Evolutionary conservation across 2,797 vertebrate genomes (phyloP).

Genomic region (Gobionotothen gibberifrons): DNA sequence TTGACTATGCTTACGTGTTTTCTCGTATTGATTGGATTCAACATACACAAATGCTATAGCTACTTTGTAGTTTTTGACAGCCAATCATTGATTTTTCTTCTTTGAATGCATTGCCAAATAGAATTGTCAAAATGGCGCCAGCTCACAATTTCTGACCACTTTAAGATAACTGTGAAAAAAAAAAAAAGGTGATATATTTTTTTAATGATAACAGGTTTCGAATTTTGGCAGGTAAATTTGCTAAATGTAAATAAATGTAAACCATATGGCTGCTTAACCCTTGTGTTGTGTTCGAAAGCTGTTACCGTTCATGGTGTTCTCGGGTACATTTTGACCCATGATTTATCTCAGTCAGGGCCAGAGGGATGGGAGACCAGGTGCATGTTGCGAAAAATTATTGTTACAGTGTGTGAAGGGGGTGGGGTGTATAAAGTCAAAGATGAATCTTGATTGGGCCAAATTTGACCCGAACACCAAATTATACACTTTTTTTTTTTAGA

Average conservation of each 20-base stretch:
- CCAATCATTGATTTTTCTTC: constrained; percentile 24
- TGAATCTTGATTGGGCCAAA: no score
- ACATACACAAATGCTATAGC: constrained; percentile 8
- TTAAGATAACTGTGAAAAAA: background rate
- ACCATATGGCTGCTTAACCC: background rate
- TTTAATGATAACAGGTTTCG: background rate
- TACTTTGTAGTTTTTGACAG: constrained; percentile 20
- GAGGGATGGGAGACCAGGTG: no score
- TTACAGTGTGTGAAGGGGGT: no score
- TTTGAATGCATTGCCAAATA: constrained; percentile 11
- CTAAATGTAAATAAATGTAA: background rate
- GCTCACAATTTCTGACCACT: background rate
- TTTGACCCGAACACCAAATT: no score
- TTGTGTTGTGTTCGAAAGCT: no score
- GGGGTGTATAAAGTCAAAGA: no score
- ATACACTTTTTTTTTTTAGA: no score
- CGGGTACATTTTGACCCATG: no score
- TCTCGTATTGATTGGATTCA: constrained; percentile 8
- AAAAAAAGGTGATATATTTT: background rate
- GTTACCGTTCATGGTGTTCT: no score
- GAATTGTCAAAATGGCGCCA: constrained; percentile 1
- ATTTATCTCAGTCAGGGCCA: no score
- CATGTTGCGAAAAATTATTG: no score
- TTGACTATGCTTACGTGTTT: constrained; percentile 11
- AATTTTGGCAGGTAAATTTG: background rate